phyloP scores from a whole-genome alignment of 2,797 vertebrate genomes.

The Pterois miles region DNA sequence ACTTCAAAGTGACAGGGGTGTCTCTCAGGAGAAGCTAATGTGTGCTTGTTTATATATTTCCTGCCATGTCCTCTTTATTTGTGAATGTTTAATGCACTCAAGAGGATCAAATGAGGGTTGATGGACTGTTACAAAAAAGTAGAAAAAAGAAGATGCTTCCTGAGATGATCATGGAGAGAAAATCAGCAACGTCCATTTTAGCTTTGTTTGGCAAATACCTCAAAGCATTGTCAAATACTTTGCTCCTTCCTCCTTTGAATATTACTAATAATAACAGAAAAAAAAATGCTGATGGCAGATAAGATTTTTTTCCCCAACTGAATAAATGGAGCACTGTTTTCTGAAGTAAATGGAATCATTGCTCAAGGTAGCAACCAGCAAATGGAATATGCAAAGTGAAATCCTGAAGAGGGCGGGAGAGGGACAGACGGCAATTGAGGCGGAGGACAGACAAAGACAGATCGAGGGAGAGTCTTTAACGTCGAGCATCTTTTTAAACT shows the following conservation, averaged over 20 bases:
- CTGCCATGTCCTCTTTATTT: conserved; percentile 51
- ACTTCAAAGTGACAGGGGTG: conserved; percentile 47
- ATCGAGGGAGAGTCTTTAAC: conserved; percentile 44
- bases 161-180: conserved; percentile 27
- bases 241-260: conserved; percentile 53
- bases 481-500: conserved; percentile 46
- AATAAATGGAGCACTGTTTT: conserved; percentile 75
- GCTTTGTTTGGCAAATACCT: conserved; percentile 61
- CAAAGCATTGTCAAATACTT: conserved; percentile 63
- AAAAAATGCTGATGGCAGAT: conserved; percentile 68
- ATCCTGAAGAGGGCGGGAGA: conserved; percentile 63
- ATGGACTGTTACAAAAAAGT: conserved; percentile 56
- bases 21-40: conserved; percentile 43
- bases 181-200: conserved; percentile 51
- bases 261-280: conserved; percentile 65
- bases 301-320: conserved; percentile 46
- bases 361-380: conserved; percentile 86
- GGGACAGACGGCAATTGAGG: conserved; percentile 49
- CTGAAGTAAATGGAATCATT: conserved; percentile 82
- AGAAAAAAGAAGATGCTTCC: conserved; percentile 12
- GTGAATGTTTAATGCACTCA: conserved; percentile 59
- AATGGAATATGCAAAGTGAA: conserved; percentile 87
- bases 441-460: conserved; percentile 47
- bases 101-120: conserved; percentile 57
- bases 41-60: conserved; percentile 48